Conservation (phyloP, 2,797 vertebrate genomes). For the Tangara arthus region DNA sequence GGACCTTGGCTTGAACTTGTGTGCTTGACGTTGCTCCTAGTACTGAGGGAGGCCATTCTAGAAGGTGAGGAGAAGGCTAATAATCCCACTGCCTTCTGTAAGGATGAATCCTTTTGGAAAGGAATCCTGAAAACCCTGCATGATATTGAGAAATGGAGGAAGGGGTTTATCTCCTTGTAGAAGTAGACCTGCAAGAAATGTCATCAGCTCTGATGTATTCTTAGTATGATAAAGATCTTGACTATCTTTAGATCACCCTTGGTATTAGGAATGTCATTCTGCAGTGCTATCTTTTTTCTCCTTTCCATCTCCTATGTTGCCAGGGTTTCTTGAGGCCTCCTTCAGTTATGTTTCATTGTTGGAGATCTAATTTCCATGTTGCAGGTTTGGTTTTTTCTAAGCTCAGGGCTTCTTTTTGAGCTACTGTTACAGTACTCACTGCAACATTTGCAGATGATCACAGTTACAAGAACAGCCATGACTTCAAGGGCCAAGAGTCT, state of each 20-base stretch:
- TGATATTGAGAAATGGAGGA: background rate
- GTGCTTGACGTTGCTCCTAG: background rate
- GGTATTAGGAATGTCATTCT: background rate
- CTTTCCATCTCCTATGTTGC: background rate
- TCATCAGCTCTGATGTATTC: background rate
- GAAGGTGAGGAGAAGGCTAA: background rate
- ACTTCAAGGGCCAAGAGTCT: background rate
- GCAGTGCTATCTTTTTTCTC: background rate
- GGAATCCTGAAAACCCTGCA: background rate
- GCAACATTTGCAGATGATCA: background rate
- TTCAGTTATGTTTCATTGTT: background rate
- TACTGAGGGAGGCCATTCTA: background rate
- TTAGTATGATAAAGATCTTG: background rate
- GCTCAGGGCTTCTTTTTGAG: background rate
- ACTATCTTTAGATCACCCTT: background rate
- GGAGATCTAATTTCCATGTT: background rate
- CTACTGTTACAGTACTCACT: background rate
- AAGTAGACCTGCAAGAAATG: background rate
- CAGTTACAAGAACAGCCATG: background rate
- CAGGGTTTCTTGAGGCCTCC: background rate
- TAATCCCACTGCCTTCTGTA: background rate
- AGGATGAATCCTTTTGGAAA: background rate
- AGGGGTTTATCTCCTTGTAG: background rate
- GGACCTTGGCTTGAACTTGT: background rate
- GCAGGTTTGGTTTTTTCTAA: background rate